phyloP scores from a whole-genome alignment of 2,797 vertebrate genomes.

The Thripadectes ignobilis region DNA sequence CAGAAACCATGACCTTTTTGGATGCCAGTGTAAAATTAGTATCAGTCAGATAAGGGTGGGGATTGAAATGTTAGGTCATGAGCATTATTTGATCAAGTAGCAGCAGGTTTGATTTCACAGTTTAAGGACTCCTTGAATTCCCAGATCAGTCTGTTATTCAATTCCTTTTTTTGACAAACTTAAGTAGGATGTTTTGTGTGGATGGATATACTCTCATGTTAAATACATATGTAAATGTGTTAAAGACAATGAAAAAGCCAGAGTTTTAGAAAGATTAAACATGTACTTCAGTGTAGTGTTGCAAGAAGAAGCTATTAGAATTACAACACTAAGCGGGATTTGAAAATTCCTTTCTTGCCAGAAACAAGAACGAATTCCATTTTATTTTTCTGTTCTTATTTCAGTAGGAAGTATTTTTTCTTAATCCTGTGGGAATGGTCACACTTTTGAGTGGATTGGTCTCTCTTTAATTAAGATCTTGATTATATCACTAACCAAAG shows the following conservation, averaged over 20 bases:
- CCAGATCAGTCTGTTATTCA: not conserved
- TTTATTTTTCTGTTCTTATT: conserved; percentile 15
- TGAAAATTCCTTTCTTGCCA: conserved; percentile 46
- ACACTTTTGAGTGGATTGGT: not conserved
- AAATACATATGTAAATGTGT: not conserved
- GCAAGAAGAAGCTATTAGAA: conserved; percentile 53
- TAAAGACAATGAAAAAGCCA: not conserved
- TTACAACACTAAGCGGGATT: conserved; percentile 39
- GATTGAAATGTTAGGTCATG: conserved; percentile 18
- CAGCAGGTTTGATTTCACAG: not conserved
- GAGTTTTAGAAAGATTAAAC: conserved; percentile 6
- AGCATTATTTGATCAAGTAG: conserved; percentile 16
- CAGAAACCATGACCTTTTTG: not conserved
- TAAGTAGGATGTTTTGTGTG: not conserved
- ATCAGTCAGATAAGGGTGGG: conserved; percentile 41
- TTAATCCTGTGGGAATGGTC: conserved; percentile 5
- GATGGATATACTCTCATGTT: not conserved
- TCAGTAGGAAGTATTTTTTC: conserved; percentile 3
- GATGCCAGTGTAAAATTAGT: conserved; percentile 40
- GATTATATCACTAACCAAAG: not conserved
- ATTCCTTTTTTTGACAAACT: not conserved
- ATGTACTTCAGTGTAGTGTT: not conserved
- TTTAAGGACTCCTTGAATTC: not conserved
- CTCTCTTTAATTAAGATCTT: not conserved
- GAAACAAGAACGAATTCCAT: conserved; percentile 26